A percentile compares a stretch with the other conserved stretches of the same genome.
Evolutionary conservation across 2,113 vertebrate genomes (phyloP).

Genomic region (Dicerorhinus sumatrensis): DNA sequence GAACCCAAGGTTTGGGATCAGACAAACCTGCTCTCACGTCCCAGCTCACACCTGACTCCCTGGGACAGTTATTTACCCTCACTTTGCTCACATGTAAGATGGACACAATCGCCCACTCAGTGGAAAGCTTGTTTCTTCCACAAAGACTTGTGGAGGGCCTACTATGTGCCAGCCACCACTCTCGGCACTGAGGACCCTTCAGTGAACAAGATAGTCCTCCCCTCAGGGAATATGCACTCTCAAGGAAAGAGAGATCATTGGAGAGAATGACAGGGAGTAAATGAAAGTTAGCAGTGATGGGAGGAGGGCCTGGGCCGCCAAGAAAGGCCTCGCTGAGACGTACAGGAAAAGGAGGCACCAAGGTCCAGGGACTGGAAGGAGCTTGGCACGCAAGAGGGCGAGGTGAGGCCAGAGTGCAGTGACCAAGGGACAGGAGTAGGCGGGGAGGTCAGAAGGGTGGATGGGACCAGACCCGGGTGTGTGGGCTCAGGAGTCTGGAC

Average conservation of each 20-base stretch:
- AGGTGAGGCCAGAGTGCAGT: neutral
- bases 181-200: neutral
- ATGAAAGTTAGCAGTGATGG: neutral
- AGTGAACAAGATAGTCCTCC: neutral
- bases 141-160: neutral
- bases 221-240: neutral
- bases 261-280: neutral
- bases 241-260: neutral
- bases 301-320: neutral
- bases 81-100: neutral
- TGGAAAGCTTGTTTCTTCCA: neutral
- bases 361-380: neutral
- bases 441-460: neutral
- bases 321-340: neutral
- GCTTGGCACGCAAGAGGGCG: neutral
- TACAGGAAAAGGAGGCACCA: neutral
- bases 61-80: neutral
- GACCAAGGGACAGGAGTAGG: rapidly evolving
- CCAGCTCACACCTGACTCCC: neutral
- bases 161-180: neutral
- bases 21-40: neutral
- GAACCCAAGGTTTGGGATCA: neutral
- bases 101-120: neutral
- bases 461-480: neutral
- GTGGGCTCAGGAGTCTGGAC: neutral